Base-by-base conservation (phyloP, 2,113 vertebrate species). In the Mixornis gularis region DNA sequence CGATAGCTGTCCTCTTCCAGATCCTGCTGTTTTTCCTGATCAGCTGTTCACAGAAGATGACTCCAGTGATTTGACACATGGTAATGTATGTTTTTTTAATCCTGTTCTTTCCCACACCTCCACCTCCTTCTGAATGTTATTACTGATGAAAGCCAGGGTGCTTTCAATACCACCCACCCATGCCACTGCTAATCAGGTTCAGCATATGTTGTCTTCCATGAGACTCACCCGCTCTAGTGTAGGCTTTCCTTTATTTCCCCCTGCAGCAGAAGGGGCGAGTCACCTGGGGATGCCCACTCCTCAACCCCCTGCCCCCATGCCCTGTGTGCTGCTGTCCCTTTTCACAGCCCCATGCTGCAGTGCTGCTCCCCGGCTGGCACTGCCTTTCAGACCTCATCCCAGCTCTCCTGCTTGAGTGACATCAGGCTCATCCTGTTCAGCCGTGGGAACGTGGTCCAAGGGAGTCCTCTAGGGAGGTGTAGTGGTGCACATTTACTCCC, bases 61-160 rank as follows among this genome's bases (percentile, higher is more conserved):
- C 53, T 87, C 97, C 95, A 99, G 99, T 96, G 83, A 90, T 92
- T 95, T 99, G 78, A 99, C 98, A 38, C 97, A 99, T 44, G 99
- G 99, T 99, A 97, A 97, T 62, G 41, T 27, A 77, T 40, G 22
- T 0, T 21, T 85, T 56, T 62, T 32, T 9, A 69, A 74, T 92
- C 48, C 30, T 41, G 7, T 56, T 78, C 76, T 86, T 87, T 86
- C 65, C 21, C 56, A 91, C 86, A 83, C 76, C 76, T 93, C 84
- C 43, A 52, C 48, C 63, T 89, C 58, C 72, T 79, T 66, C 79
- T 91, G 59, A 59, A 52, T 81, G 46, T 80, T 73, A 29, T 40
- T 81, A 32, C 73, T 92, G 65, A 72, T 84, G 53, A 86, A 77
- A 92, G 32, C 51, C 21, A 49, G 69, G 6, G 49, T 92, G 55